These are phyloP conservation scores for Neolamprologus hecqui DNA, from an alignment of 2,113 vertebrate genomes.

Conservation along the genomic window DNA sequence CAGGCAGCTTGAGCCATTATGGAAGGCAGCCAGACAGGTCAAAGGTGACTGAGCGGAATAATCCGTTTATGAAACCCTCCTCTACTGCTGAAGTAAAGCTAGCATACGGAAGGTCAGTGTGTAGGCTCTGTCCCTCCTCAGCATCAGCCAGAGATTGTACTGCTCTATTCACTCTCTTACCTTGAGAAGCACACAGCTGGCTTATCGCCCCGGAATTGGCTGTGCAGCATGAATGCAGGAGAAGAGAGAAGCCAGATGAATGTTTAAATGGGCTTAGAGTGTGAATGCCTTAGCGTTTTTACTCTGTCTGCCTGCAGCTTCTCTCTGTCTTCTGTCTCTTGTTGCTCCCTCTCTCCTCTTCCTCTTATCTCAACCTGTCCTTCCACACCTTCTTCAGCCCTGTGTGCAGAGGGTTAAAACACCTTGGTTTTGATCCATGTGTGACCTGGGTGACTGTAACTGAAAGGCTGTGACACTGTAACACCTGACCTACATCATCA, in stretches of 20 bases:
- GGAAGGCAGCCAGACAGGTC: constrained; percentile 37
- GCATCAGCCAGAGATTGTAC: constrained; percentile 34
- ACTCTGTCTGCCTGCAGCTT: neutral
- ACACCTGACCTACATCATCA: neutral
- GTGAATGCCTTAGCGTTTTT: constrained; percentile 39
- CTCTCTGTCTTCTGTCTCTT: neutral
- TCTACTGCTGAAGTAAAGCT: constrained; percentile 37
- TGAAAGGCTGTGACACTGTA: neutral
- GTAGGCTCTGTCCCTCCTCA: constrained; percentile 27
- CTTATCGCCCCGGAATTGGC: constrained; percentile 51
- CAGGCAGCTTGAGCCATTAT: constrained; percentile 35
- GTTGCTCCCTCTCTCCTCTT: neutral
- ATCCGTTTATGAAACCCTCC: constrained; percentile 62
- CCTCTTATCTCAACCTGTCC: constrained; percentile 1
- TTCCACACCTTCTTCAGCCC: neutral
- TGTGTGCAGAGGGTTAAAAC: neutral
- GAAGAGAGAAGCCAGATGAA: constrained; percentile 40
- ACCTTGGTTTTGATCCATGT: neutral
- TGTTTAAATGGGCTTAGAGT: constrained; percentile 38
- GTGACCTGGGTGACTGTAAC: neutral
- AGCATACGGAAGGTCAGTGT: constrained; percentile 57
- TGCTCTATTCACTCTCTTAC: constrained; percentile 56
- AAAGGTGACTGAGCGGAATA: constrained; percentile 60
- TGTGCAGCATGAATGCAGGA: constrained; percentile 49
- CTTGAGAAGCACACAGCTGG: constrained; percentile 52